These are phyloP conservation scores for Brachionus rubens DNA, from an alignment of 1,140 invertebrate genomes.

Conservation along the genomic window DNA sequence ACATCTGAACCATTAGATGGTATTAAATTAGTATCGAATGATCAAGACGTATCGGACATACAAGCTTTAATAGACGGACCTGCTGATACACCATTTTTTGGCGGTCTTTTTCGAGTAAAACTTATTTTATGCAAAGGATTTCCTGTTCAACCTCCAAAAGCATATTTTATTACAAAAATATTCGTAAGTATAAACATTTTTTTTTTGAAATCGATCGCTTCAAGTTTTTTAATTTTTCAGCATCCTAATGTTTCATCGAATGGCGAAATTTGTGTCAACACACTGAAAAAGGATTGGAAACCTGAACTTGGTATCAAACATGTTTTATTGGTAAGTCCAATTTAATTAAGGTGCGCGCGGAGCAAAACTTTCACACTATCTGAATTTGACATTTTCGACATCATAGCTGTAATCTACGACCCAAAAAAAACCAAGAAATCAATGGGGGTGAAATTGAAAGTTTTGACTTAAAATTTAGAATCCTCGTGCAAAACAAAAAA, in stretches of 20 bases:
- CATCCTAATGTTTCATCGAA: constrained; percentile 90
- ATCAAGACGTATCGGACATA: constrained; percentile 85
- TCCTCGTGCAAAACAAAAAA: no score
- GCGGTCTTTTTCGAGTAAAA: constrained; percentile 72
- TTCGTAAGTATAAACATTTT: constrained; percentile 62
- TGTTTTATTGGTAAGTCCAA: constrained; percentile 73
- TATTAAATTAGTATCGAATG: constrained; percentile 79
- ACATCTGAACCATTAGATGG: constrained; percentile 76
- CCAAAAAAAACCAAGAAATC: no score
- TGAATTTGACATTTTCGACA: no score
- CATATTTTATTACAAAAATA: constrained; percentile 90
- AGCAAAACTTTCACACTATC: no score
- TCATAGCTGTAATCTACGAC: no score
- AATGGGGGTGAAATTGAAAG: no score
- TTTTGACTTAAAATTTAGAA: no score
- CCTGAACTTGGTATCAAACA: constrained; percentile 91
- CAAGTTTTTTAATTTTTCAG: background rate
- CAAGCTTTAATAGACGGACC: constrained; percentile 84
- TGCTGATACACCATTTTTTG: constrained; percentile 61
- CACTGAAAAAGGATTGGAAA: constrained; percentile 92
- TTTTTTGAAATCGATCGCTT: background rate
- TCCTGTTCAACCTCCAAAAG: constrained; percentile 85
- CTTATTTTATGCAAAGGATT: constrained; percentile 86
- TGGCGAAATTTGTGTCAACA: constrained; percentile 96
- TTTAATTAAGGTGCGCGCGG: no score